Evolutionary conservation across 2,113 vertebrate genomes (phyloP).

Genomic region (Drymodes brunneopygia): DNA sequence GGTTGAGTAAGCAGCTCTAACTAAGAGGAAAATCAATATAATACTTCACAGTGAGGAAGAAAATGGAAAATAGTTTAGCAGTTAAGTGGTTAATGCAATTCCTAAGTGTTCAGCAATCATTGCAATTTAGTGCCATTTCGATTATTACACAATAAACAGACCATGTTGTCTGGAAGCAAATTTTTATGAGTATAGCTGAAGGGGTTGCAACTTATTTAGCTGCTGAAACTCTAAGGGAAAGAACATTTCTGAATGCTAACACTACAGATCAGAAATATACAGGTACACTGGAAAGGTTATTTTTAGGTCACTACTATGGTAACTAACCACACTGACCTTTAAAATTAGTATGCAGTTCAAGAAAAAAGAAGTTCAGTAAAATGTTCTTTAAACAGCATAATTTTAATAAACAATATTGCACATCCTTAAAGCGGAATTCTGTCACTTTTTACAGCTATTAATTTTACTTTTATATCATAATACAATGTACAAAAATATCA

Average conservation of each 20-base stretch:
- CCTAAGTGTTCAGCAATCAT: conserved; percentile 81
- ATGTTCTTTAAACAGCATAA: conserved; percentile 42
- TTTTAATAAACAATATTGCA: conserved; percentile 47
- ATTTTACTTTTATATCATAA: conserved; percentile 34
- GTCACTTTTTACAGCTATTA: conserved; percentile 52
- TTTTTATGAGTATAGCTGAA: conserved; percentile 87
- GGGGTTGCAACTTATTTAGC: conserved; percentile 82
- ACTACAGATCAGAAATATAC: conserved; percentile 67
- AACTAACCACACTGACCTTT: conserved; percentile 70
- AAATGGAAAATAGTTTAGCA: conserved; percentile 66
- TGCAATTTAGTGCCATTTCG: conserved; percentile 85
- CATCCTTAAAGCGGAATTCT: conserved; percentile 29
- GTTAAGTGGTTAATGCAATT: conserved; percentile 81
- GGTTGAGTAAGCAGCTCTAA: conserved; percentile 29
- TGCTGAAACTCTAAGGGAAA: conserved; percentile 74
- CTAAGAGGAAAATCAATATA: conserved; percentile 34
- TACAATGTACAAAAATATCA: neutral
- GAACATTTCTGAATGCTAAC: conserved; percentile 71
- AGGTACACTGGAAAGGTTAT: conserved; percentile 77
- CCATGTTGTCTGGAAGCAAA: conserved; percentile 85
- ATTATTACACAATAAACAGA: conserved; percentile 89
- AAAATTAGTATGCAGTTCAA: conserved; percentile 70
- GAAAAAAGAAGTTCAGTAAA: conserved; percentile 65
- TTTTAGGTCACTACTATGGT: conserved; percentile 72
- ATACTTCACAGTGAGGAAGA: conserved; percentile 33